phyloP scores from a whole-genome alignment of 1,140 invertebrate species.

The Lasaia peninsularis region DNA sequence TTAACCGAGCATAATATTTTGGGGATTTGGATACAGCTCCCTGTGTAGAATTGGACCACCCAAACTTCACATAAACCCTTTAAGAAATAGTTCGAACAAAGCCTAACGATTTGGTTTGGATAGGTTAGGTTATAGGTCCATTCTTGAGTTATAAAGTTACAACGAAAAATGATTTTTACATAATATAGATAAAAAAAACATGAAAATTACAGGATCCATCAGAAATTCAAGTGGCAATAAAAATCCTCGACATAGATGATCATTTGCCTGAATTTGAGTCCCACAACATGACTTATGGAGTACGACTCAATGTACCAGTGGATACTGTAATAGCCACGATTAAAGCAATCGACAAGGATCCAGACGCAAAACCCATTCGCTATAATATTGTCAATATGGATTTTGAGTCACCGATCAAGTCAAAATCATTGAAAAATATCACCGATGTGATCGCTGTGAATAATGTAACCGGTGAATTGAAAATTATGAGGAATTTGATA shows the following conservation, averaged over 20 bases:
- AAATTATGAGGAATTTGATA: slow-evolving; percentile 82
- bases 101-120: too few relatives aligned
- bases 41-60: too few relatives aligned
- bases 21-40: too few relatives aligned
- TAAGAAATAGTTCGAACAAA: too few relatives aligned
- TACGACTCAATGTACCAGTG: slow-evolving; percentile 85
- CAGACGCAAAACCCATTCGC: slow-evolving; percentile 80
- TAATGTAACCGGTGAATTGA: slow-evolving; percentile 81
- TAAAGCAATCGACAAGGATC: slow-evolving; percentile 83
- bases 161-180: too few relatives aligned
- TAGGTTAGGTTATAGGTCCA: too few relatives aligned
- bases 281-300: slow-evolving; percentile 83
- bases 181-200: neutral
- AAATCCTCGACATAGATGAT: slow-evolving; percentile 85
- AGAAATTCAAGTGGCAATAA: slow-evolving; percentile 82
- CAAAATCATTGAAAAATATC: slow-evolving; percentile 74
- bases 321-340: slow-evolving; percentile 84
- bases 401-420: slow-evolving; percentile 81
- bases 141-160: too few relatives aligned
- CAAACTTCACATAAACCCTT: too few relatives aligned
- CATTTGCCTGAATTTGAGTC: slow-evolving; percentile 84
- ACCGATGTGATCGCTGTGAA: slow-evolving; percentile 79
- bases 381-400: slow-evolving; percentile 82
- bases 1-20: too few relatives aligned
- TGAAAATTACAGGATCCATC: slow-evolving; percentile 79